phyloP scores from a whole-genome alignment of 2,113 vertebrate species.

The Xyliphius kryptos region DNA sequence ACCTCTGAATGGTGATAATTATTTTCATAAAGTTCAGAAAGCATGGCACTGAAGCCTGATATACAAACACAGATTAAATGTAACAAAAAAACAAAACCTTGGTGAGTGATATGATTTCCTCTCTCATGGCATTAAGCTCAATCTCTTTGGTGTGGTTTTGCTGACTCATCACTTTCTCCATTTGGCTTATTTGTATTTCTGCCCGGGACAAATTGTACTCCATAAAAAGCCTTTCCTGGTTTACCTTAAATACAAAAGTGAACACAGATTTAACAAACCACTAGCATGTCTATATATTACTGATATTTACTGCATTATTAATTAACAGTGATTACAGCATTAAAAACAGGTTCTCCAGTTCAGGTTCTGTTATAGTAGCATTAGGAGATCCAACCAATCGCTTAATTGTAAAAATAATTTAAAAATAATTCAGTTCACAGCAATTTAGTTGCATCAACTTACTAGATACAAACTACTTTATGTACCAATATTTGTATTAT shows the following conservation, averaged over 20 bases:
- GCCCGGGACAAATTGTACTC: conserved; percentile 76
- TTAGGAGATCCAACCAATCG: too few relatives aligned
- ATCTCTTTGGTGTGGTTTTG: conserved; percentile 79
- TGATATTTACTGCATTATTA: too few relatives aligned
- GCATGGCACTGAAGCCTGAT: background rate
- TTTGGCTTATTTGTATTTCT: conserved; percentile 73
- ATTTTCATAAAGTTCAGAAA: background rate
- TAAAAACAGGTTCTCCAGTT: too few relatives aligned
- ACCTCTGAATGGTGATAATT: conserved; percentile 50
- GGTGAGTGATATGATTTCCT: conserved; percentile 76
- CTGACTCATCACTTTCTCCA: conserved; percentile 79
- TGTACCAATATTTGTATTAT: too few relatives aligned
- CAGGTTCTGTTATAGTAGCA: too few relatives aligned
- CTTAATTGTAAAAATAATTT: too few relatives aligned
- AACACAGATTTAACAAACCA: background rate
- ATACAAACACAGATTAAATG: background rate
- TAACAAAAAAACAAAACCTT: conserved; percentile 56
- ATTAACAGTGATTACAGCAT: too few relatives aligned
- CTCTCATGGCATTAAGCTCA: conserved; percentile 72
- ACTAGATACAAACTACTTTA: too few relatives aligned
- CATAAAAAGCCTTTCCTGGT: conserved; percentile 81
- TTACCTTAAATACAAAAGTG: conserved; percentile 58
- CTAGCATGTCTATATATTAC: too few relatives aligned
- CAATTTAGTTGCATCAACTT: too few relatives aligned
- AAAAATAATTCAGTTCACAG: too few relatives aligned